Conservation (phyloP, 2,113 vertebrate genomes). For the Jacana jacana region DNA sequence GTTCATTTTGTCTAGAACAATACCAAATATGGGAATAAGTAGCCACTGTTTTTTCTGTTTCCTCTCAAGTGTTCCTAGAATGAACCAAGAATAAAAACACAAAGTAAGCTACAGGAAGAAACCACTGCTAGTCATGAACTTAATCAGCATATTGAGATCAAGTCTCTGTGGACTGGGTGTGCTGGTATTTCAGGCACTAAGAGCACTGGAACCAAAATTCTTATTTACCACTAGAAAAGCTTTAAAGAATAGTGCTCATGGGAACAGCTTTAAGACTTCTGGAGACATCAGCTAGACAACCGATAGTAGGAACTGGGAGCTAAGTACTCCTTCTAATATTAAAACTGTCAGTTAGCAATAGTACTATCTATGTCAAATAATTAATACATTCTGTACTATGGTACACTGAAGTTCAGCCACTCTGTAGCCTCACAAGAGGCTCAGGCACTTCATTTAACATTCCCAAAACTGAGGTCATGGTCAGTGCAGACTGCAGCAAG, state of each 20-base stretch:
- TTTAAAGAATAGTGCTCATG: conserved; percentile 40
- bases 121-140: conserved; percentile 55
- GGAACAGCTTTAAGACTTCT: neutral
- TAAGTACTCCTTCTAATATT: neutral
- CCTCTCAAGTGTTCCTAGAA: conserved; percentile 61
- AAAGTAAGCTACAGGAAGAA: conserved; percentile 68
- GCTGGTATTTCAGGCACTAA: conserved; percentile 70
- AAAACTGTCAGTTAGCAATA: neutral
- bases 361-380: neutral
- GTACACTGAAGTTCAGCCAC: neutral
- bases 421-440: neutral
- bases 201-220: conserved; percentile 56
- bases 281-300: neutral
- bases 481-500: conserved; percentile 2
- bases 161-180: conserved; percentile 67
- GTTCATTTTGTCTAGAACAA: conserved; percentile 3
- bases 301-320: neutral
- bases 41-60: conserved; percentile 16
- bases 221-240: conserved; percentile 53
- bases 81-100: conserved; percentile 32
- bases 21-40: conserved; percentile 41
- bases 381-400: conserved; percentile 16
- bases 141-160: conserved; percentile 44
- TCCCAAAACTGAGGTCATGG: conserved; percentile 19
- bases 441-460: neutral